phyloP scores from a whole-genome alignment of 2,113 vertebrate genomes.

The Ailurus styani region DNA sequence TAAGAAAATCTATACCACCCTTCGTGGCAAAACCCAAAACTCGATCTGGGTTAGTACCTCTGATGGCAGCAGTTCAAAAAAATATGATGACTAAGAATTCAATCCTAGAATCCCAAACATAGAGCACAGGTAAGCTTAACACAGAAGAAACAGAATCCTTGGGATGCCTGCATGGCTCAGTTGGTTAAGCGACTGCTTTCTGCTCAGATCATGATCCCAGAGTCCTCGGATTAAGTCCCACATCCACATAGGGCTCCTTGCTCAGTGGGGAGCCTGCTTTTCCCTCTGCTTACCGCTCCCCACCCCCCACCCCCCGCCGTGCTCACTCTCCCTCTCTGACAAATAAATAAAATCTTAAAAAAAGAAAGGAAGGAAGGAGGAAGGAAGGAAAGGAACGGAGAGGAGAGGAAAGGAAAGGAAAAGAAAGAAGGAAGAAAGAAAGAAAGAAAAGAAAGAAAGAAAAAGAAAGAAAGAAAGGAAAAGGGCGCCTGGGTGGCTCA shows the following conservation, averaged over 20 bases:
- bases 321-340: neutral
- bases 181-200: neutral
- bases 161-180: neutral
- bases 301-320: accelerated
- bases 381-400: too few species aligned
- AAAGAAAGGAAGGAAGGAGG: too few species aligned
- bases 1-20: neutral
- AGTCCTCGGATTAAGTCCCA: neutral
- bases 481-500: too few species aligned
- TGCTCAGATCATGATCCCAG: neutral
- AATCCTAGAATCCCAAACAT: neutral
- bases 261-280: neutral
- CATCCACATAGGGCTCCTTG: neutral
- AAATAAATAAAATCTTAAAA: neutral
- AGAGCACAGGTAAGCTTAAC: neutral
- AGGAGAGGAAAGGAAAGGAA: too few species aligned
- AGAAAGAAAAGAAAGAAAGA: too few species aligned
- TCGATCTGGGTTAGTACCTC: neutral
- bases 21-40: neutral
- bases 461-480: too few species aligned
- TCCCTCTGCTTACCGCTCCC: neutral
- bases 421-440: too few species aligned
- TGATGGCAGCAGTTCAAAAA: neutral
- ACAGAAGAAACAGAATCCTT: neutral
- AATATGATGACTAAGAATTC: neutral